Evolutionary conservation across 2,113 vertebrate species (phyloP), one percentile per base, ranked within the genome.

Genomic region (Toxotes chatareus): DNA sequence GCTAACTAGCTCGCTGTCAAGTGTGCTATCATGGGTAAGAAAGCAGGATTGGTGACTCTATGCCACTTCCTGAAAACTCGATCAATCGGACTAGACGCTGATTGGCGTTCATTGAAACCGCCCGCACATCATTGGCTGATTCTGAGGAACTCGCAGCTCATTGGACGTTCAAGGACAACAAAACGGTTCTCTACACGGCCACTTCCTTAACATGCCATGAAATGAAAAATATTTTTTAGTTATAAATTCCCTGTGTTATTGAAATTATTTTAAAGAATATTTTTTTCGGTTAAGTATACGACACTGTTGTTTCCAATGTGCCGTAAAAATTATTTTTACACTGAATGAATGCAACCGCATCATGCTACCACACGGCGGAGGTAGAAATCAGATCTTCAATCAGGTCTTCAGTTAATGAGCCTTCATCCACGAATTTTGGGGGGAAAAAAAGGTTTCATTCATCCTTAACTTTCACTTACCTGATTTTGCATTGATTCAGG

Each of bases 351-450:
- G 55, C 49, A 87, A 65, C 75, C 4, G 46, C 84, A 67, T 4
- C 16, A 70, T 80, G 21, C 0, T 31, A 23, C 84, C 91, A 87
- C 86, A 82, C 64, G 89, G 75, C 0, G 73, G 89, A 77, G 67
- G 44, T 47, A 88, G 46, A 79, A 63, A 64, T 66, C 38, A 38
- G 7, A 76, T 27, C 27, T 32, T 53, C 1, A 53, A 62, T 27
- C 27, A 27, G 27, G 27, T 27, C 27, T 27, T 27, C 27, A 2
- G 16, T 6, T 17, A 6, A 17, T 17, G 1, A 16, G 44, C 13
- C 44, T 46, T 46, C 46, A 44, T 3, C 42, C 9, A 40, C 38
- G 6, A 0, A 47, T 47, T 47, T 17, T 1, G 16, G 16, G 2
- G 12, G 7, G 12, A 44, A 44, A 42, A 47, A 47, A 47, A 3